Percentiles rank a stretch among this genome's conserved stretches.
Evolutionary conservation across 2,797 vertebrate genomes (phyloP).

Genomic region (Channallabes apus): DNA sequence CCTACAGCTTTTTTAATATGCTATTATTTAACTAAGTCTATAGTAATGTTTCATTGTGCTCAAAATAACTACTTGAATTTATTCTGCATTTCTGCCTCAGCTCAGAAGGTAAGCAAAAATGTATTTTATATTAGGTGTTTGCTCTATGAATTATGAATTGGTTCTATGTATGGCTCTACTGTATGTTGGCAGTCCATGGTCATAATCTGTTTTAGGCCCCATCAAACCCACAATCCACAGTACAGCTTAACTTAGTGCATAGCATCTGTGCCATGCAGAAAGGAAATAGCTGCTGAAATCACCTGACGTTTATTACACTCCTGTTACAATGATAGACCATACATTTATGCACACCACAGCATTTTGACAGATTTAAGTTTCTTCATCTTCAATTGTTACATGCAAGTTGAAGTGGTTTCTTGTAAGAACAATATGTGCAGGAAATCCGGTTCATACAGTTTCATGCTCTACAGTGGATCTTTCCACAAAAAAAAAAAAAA

Average conservation of each 20-base stretch:
- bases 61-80: not conserved
- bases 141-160: not conserved
- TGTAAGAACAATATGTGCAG: conserved; percentile 21
- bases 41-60: not conserved
- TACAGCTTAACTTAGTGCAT: not conserved
- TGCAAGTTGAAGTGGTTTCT: not conserved
- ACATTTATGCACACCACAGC: not conserved
- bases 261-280: not conserved
- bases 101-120: not conserved
- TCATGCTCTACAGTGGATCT: not conserved
- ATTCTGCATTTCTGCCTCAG: not conserved
- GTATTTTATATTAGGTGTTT: not conserved
- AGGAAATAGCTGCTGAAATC: not conserved
- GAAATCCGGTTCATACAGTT: conserved; percentile 37
- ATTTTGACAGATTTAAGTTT: not conserved
- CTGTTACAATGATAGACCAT: not conserved
- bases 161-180: not conserved
- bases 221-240: not conserved
- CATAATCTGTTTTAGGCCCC: not conserved
- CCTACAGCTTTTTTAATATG: not conserved
- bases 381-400: not conserved
- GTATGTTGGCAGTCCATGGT: not conserved
- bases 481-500: not conserved
- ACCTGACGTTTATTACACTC: not conserved
- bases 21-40: not conserved